phyloP scores from a whole-genome alignment of 2,113 vertebrate species.

The Rhipidura dahli region DNA sequence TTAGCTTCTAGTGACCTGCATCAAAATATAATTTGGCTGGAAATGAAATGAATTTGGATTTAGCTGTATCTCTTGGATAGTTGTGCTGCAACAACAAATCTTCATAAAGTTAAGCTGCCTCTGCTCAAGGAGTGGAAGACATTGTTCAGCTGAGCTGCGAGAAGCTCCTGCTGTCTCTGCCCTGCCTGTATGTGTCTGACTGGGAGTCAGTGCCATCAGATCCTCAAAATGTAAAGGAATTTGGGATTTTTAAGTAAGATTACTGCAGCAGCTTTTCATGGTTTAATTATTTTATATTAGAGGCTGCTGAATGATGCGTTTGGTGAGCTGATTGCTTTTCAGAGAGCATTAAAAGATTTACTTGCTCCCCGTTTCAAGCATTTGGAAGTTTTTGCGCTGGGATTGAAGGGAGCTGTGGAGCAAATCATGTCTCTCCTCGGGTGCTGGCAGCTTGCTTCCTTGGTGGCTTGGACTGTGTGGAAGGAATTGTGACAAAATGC shows the following conservation, averaged over 20 bases:
- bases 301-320: constrained; percentile 74
- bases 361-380: constrained; percentile 68
- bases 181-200: neutral
- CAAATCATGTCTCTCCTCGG: constrained; percentile 63
- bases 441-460: constrained; percentile 59
- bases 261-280: constrained; percentile 47
- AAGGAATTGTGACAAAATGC: constrained; percentile 77
- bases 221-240: constrained; percentile 56
- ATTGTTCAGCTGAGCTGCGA: constrained; percentile 5
- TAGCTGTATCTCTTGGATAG: constrained; percentile 34
- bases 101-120: constrained; percentile 49
- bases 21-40: constrained; percentile 43
- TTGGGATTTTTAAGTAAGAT: constrained; percentile 54
- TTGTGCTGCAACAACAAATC: constrained; percentile 38
- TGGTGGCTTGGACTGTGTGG: constrained; percentile 73
- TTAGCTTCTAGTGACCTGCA: constrained; percentile 42
- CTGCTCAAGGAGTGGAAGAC: constrained; percentile 39
- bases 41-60: constrained; percentile 43
- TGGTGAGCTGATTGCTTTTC: constrained; percentile 73
- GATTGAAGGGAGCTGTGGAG: constrained; percentile 72
- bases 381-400: constrained; percentile 70
- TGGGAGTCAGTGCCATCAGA: constrained; percentile 28
- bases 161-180: neutral
- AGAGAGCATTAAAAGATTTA: constrained; percentile 78
- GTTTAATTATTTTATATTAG: constrained; percentile 64